Evolutionary conservation across 2,888 invertebrate species (phyloP).

Genomic region (Rhogogaster chlorosoma): DNA sequence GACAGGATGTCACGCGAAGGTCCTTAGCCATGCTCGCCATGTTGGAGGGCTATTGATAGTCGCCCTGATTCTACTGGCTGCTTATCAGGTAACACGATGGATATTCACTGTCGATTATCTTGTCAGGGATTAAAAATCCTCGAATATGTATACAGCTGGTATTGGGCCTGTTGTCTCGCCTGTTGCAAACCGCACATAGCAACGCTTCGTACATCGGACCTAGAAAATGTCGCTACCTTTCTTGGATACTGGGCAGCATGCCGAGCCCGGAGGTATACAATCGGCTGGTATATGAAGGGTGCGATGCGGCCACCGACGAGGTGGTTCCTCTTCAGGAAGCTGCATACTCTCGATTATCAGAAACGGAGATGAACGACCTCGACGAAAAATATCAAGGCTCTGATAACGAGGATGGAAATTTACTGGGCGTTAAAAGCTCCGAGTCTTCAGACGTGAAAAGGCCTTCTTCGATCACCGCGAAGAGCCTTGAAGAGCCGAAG

Average conservation of each 20-base stretch:
- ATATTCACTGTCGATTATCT: background rate
- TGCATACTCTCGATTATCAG: background rate
- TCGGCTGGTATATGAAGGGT: background rate
- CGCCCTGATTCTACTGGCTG: constrained; percentile 56
- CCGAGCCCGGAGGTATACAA: background rate
- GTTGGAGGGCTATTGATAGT: constrained; percentile 55
- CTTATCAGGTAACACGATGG: constrained; percentile 60
- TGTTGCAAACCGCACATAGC: constrained; percentile 61
- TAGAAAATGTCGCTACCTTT: constrained; percentile 50
- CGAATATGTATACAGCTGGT: constrained; percentile 54
- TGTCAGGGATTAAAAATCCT: background rate
- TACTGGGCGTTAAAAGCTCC: background rate
- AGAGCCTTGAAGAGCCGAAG: background rate
- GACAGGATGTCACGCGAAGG: constrained; percentile 57
- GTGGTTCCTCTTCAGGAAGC: background rate
- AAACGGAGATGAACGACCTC: background rate
- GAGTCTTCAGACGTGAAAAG: too few relatives aligned
- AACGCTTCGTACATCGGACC: constrained; percentile 57
- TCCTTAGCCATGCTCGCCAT: constrained; percentile 51
- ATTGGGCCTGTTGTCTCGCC: constrained; percentile 58
- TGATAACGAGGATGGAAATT: background rate
- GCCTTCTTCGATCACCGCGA: background rate
- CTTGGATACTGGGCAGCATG: constrained; percentile 59
- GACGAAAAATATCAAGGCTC: background rate
- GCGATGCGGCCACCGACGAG: background rate